A percentile compares a stretch with the other conserved stretches of the same genome.
These are phyloP conservation scores for Gambusia affinis DNA, from an alignment of 2,113 vertebrate genomes.

Conservation along the genomic window DNA sequence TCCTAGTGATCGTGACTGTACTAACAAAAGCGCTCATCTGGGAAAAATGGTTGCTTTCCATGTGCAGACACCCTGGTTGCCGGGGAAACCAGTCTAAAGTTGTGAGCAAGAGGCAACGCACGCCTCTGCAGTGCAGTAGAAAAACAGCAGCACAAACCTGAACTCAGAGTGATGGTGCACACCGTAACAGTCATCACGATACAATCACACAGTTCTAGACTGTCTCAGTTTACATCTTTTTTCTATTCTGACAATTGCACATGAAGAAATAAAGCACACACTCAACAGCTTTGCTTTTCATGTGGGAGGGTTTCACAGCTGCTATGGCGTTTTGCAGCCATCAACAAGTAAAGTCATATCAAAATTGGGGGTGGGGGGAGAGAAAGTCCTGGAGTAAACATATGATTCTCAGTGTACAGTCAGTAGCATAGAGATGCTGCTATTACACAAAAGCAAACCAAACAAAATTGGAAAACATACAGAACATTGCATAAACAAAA, in stretches of 20 bases:
- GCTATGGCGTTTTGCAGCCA: conserved; percentile 42
- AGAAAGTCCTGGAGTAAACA: conserved; percentile 37
- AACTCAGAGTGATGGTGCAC: conserved; percentile 59
- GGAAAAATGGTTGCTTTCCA: conserved; percentile 77
- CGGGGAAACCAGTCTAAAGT: conserved; percentile 78
- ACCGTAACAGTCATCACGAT: conserved; percentile 58
- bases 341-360: conserved; percentile 69
- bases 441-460: conserved; percentile 33
- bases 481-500: conserved; percentile 14
- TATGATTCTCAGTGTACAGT: conserved; percentile 39
- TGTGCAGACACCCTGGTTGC: conserved; percentile 80
- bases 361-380: conserved; percentile 42
- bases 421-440: conserved; percentile 16
- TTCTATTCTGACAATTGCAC: conserved; percentile 14
- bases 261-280: conserved; percentile 37
- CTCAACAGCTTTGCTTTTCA: conserved; percentile 14
- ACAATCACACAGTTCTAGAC: conserved; percentile 37
- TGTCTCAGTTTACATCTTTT: conserved; percentile 4
- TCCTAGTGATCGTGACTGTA: conserved; percentile 69
- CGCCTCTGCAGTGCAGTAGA: conserved; percentile 80
- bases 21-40: conserved; percentile 78
- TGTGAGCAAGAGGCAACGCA: conserved; percentile 71
- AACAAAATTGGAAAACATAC: conserved; percentile 35
- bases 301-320: conserved; percentile 41
- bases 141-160: conserved; percentile 73